Evolutionary conservation across 2,888 invertebrate species (phyloP).

Genomic region (Epiblema foenella): DNA sequence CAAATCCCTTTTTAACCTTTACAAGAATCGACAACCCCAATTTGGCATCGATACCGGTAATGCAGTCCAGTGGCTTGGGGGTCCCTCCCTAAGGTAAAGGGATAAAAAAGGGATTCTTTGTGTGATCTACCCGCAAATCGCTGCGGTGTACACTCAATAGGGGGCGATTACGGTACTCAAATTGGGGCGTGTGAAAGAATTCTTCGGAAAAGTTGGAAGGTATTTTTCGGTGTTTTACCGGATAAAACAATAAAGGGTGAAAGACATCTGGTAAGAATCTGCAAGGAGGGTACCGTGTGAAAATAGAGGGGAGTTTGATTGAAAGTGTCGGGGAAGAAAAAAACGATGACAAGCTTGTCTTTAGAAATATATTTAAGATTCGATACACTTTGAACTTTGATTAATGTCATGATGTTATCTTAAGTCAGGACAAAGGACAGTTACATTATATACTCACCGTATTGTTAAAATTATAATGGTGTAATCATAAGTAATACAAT

Average conservation of each 20-base stretch:
- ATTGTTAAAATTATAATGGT: too few species aligned
- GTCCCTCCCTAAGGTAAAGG: slow-evolving; percentile 65
- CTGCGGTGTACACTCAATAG: slow-evolving; percentile 64
- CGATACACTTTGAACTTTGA: slow-evolving; percentile 11
- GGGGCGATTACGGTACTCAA: slow-evolving; percentile 70
- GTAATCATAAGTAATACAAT: too few species aligned
- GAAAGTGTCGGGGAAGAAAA: slow-evolving; percentile 24
- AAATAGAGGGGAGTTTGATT: slow-evolving; percentile 42
- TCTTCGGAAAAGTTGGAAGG: slow-evolving; percentile 44
- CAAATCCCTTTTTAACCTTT: slow-evolving; percentile 69
- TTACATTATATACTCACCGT: too few species aligned
- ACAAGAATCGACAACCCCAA: slow-evolving; percentile 71
- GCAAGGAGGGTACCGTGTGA: slow-evolving; percentile 41
- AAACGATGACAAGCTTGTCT: slow-evolving; percentile 24
- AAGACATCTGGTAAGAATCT: slow-evolving; percentile 43
- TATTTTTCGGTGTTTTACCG: slow-evolving; percentile 43
- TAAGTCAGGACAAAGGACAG: too few species aligned
- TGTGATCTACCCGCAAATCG: slow-evolving; percentile 77
- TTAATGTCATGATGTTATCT: background rate
- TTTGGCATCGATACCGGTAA: slow-evolving; percentile 80
- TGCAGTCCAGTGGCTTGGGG: slow-evolving; percentile 66
- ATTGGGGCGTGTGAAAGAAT: slow-evolving; percentile 66
- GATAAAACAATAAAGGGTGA: slow-evolving; percentile 45
- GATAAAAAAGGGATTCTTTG: slow-evolving; percentile 79
- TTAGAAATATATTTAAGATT: slow-evolving; percentile 17